Base-by-base conservation (phyloP, 2,113 vertebrate species). In the Muntiacus reevesi region DNA sequence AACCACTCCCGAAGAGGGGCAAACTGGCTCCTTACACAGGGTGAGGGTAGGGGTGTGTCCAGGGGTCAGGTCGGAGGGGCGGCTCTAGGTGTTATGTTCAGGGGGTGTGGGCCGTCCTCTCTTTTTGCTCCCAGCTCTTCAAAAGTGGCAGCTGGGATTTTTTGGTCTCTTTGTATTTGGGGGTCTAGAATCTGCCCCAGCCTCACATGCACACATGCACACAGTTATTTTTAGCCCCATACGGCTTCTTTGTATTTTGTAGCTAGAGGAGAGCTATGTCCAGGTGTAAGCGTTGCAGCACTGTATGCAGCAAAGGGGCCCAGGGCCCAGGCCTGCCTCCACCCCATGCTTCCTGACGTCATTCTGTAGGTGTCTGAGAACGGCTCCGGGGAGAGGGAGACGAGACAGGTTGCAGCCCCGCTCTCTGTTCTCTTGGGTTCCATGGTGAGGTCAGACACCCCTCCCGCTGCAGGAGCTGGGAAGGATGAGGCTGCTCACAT, bases 401-500 rank as follows among this genome's bases (percentile, higher is more conserved):
- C 3, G 3, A 27, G 54, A n/a, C 47, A 0, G 5, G 16, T 5
- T 33, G 36, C 40, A 43, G 8, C 9, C 15, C 15, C 0, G 1
- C 28, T 47, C 74, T 47, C 43, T 79, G 6, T 28, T 16, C n/a
- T 88, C 30, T 14, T 7, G 4, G n/a, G 36, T 50, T 60, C 71
- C 16, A 0, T 2, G 25, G 7, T 33, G 45, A 82, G 30, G n/a
- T 36, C 54, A 62, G 45, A 33, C n/a, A 21, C 19, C 71, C 40
- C n/a, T 45, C 47, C 1, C 40, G 47, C 28, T 47, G 33, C 59
- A 10, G 7, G 15, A 89, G 15, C 45, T 33, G 21, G 14, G 30
- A n/a, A 1, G 10, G 47, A 13, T 1, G 7, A 85, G 33, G 52
- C 11, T 12, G 25, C 7, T 5, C 33, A 8, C 3, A 0, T 7